phyloP scores from a whole-genome alignment of 2,797 vertebrate species.

The Anas bahamensis region DNA sequence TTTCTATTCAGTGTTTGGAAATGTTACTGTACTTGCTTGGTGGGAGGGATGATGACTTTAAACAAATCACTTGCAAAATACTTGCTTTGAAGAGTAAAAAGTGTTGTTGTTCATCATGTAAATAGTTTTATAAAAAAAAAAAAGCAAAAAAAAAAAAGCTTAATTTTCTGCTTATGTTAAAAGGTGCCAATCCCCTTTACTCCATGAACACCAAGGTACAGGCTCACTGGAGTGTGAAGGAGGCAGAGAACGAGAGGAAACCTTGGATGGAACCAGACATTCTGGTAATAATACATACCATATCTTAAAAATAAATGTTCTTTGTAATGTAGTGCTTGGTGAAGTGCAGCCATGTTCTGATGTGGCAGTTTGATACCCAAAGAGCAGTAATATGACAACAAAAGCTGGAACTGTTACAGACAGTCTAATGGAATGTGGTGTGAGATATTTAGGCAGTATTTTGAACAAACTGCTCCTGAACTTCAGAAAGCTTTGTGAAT shows the following conservation, averaged over 20 bases:
- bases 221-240: conserved; percentile 85
- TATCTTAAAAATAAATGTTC: neutral
- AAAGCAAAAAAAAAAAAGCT: neutral
- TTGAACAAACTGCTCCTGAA: neutral
- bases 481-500: neutral
- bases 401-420: neutral
- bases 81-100: neutral
- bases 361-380: neutral
- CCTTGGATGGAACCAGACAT: conserved; percentile 86
- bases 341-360: neutral
- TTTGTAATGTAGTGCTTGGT: neutral
- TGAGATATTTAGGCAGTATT: neutral
- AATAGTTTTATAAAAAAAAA: neutral
- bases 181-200: conserved; percentile 92
- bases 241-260: conserved; percentile 87
- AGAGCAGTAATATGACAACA: neutral
- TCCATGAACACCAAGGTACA: conserved; percentile 86
- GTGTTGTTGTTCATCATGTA: neutral
- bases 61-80: neutral
- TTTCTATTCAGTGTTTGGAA: neutral
- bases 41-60: neutral
- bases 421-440: neutral
- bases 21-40: neutral
- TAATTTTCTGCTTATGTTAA: conserved; percentile 35
- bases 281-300: conserved; percentile 56